These are phyloP conservation scores for Nematolebias whitei DNA, from an alignment of 2,113 vertebrate species.

Conservation along the genomic window DNA sequence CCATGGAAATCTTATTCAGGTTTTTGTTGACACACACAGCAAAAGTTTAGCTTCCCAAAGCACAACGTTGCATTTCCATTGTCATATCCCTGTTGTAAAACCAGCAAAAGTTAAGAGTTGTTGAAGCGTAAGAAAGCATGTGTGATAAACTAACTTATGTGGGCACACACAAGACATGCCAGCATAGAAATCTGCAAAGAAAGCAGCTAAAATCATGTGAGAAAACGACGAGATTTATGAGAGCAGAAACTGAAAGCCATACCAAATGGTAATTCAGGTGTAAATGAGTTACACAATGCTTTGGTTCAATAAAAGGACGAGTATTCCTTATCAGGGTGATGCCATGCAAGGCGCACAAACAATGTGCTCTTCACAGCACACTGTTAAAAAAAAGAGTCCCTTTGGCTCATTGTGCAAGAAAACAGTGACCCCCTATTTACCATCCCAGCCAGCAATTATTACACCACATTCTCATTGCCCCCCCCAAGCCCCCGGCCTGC, in stretches of 20 bases:
- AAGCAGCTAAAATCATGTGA: constrained; percentile 23
- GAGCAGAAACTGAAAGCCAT: constrained; percentile 14
- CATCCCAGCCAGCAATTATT: constrained; percentile 62
- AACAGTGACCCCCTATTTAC: constrained; percentile 68
- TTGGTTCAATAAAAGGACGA: constrained; percentile 47
- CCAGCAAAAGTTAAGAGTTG: background rate
- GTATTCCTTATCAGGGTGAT: constrained; percentile 66
- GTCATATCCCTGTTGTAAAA: no score
- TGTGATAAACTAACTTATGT: constrained; percentile 11
- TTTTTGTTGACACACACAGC: constrained; percentile 67
- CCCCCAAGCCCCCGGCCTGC: constrained; percentile 41
- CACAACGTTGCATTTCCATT: constrained; percentile 46
- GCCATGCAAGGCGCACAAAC: constrained; percentile 57
- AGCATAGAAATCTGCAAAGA: constrained; percentile 29
- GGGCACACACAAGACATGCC: constrained; percentile 16
- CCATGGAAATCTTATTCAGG: constrained; percentile 42
- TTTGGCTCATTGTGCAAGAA: constrained; percentile 66
- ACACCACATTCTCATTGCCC: constrained; percentile 52
- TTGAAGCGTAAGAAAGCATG: no score
- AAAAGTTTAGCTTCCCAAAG: constrained; percentile 40
- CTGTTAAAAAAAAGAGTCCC: constrained; percentile 52
- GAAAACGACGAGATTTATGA: constrained; percentile 19
- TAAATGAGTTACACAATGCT: constrained; percentile 38
- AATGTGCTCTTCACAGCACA: constrained; percentile 50
- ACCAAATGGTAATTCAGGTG: constrained; percentile 21